A percentile compares a stretch with the other conserved stretches of the same genome.
phyloP scores from a whole-genome alignment of 2,113 vertebrate genomes.

The Dinomys branickii region DNA sequence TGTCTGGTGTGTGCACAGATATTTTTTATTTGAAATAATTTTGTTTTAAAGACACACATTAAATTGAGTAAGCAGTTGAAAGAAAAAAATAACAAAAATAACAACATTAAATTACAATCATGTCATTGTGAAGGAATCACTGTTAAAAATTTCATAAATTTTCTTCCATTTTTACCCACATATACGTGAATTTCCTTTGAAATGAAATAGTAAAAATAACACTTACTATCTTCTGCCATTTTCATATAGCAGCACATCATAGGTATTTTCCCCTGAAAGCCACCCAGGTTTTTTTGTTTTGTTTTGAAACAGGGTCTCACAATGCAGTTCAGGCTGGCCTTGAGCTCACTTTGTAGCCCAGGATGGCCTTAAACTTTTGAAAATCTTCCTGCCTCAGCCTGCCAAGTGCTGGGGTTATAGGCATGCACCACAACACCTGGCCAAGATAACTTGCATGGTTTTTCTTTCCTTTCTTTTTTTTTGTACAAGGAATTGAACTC shows the following conservation, averaged over 20 bases:
- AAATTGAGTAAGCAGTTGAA: not conserved
- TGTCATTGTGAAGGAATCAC: not conserved
- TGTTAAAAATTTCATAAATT: not conserved
- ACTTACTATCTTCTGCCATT: not conserved
- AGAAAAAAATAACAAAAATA: not conserved
- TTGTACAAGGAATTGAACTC: too few relatives aligned
- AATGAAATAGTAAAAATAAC: not conserved
- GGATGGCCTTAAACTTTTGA: too few relatives aligned
- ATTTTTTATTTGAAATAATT: not conserved
- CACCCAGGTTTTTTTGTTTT: not conserved
- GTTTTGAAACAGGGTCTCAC: too few relatives aligned
- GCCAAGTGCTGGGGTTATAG: too few relatives aligned
- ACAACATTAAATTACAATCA: not conserved
- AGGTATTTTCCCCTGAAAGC: not conserved
- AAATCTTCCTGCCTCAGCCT: too few relatives aligned
- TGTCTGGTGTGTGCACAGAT: not conserved
- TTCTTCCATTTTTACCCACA: not conserved
- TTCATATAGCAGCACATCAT: not conserved
- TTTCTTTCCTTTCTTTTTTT: too few relatives aligned
- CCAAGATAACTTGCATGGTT: too few relatives aligned
- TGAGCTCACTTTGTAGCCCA: too few relatives aligned
- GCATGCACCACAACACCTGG: too few relatives aligned
- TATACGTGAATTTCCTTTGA: not conserved
- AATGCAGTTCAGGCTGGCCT: too few relatives aligned
- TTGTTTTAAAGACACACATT: not conserved